Evolutionary conservation across 2,888 invertebrate genomes (phyloP).

Genomic region (Steinernema carpocapsae): DNA sequence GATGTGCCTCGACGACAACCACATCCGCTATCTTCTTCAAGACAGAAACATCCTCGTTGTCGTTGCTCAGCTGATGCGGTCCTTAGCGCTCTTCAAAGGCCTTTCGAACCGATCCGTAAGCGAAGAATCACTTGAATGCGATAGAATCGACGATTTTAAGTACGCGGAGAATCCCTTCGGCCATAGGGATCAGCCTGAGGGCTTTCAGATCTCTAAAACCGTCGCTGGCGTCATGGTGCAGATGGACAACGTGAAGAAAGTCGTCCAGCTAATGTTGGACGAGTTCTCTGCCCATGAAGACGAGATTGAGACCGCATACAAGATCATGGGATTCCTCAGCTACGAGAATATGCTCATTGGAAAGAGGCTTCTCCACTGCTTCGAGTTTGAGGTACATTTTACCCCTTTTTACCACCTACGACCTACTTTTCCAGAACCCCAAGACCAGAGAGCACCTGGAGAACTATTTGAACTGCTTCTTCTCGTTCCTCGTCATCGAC

Average conservation of each 20-base stretch:
- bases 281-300: neutral
- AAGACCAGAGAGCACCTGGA: neutral
- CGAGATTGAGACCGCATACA: neutral
- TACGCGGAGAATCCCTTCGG: constrained; percentile 5
- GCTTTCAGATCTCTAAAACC: neutral
- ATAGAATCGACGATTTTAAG: neutral
- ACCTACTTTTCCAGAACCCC: too few species aligned
- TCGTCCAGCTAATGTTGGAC: constrained; percentile 3
- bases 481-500: neutral
- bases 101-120: neutral
- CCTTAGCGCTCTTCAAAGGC: neutral
- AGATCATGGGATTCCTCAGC: constrained; percentile 15
- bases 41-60: neutral
- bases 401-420: too few species aligned
- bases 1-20: constrained; percentile 10
- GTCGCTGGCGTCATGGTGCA: neutral
- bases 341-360: constrained; percentile 14
- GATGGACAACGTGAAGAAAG: neutral
- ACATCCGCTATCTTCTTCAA: neutral
- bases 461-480: constrained; percentile 10
- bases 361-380: neutral
- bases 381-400: neutral
- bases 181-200: neutral
- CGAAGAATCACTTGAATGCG: neutral
- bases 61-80: neutral